Evolutionary conservation across 1,140 invertebrate species (phyloP).

Genomic region (Neelides sp.): DNA sequence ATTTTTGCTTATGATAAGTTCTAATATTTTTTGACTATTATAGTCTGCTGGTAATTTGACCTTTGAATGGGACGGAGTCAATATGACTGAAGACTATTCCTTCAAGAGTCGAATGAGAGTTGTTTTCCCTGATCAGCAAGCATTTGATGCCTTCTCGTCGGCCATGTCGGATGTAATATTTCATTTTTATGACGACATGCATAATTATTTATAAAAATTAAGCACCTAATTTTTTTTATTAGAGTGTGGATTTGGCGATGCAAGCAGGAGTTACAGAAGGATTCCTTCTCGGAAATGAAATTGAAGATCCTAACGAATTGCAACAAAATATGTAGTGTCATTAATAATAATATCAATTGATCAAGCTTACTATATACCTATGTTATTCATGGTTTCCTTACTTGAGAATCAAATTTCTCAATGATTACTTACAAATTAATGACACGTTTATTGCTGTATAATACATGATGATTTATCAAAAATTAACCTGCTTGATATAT

Average conservation of each 20-base stretch:
- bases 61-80: constrained; percentile 16
- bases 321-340: too few relatives aligned
- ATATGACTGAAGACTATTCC: neutral
- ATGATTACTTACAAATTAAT: too few relatives aligned
- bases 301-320: too few relatives aligned
- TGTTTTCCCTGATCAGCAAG: constrained; percentile 11
- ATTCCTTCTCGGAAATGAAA: constrained; percentile 6
- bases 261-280: constrained; percentile 15
- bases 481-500: too few relatives aligned
- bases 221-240: neutral
- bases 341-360: too few relatives aligned
- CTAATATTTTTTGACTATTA: neutral
- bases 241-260: constrained; percentile 17
- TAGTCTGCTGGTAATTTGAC: constrained; percentile 14
- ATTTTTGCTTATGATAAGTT: neutral
- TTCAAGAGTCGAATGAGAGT: constrained; percentile 8
- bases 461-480: too few relatives aligned
- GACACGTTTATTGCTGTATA: too few relatives aligned
- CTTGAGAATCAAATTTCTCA: too few relatives aligned
- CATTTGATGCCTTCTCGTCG: constrained; percentile 9
- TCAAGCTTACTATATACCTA: too few relatives aligned
- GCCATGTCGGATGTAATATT: constrained; percentile 19
- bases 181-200: neutral
- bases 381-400: too few relatives aligned
- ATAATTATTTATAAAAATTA: neutral